Conservation (phyloP, 2,113 vertebrate genomes). For the Megaceryle maxima region DNA sequence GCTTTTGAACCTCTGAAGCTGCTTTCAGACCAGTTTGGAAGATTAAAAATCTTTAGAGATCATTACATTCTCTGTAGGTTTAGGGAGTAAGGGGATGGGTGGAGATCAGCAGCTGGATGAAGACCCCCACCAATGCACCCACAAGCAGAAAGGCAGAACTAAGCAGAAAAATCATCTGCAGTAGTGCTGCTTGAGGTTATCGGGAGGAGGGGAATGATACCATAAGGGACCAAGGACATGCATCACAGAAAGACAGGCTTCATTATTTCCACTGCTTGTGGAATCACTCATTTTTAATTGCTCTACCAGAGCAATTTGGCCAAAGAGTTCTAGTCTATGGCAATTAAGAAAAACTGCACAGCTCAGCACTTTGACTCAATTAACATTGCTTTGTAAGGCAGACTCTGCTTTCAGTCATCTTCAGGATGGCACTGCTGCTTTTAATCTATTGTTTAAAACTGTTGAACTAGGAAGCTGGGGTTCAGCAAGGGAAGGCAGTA, state of each 20-base stretch:
- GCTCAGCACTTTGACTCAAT: neutral
- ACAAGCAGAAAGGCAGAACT: neutral
- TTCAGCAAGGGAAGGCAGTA: neutral
- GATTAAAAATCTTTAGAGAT: neutral
- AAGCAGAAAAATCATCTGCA: neutral
- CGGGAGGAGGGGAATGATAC: too few relatives aligned
- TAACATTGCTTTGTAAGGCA: neutral
- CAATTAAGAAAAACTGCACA: neutral
- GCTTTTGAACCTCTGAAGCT: neutral
- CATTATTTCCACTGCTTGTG: neutral
- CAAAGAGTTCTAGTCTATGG: neutral
- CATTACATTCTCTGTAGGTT: neutral
- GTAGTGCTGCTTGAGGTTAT: neutral
- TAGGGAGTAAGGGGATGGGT: neutral
- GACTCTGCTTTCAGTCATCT: neutral
- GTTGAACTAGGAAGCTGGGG: neutral
- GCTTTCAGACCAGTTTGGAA: neutral
- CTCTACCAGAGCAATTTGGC: neutral
- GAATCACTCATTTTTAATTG: neutral
- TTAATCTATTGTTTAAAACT: neutral
- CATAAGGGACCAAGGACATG: neutral
- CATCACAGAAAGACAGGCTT: neutral
- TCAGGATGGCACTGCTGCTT: neutral
- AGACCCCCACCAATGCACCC: neutral
- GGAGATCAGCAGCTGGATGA: neutral